Evolutionary conservation across 2,888 invertebrate genomes (phyloP).

Genomic region (Macaria notata): DNA sequence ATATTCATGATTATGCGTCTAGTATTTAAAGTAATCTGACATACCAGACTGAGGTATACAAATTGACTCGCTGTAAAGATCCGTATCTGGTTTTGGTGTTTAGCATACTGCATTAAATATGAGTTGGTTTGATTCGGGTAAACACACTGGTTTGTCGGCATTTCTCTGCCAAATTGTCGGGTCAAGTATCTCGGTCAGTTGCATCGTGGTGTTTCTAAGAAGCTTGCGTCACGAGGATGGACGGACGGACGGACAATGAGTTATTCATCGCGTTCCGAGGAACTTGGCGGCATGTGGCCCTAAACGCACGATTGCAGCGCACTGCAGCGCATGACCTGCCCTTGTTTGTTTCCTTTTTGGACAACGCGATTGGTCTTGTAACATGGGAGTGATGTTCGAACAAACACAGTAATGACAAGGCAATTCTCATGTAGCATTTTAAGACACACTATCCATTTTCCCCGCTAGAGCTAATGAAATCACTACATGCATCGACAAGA

Average conservation of each 20-base stretch:
- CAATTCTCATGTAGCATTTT: neutral
- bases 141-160: slow-evolving; percentile 24
- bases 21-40: slow-evolving; percentile 17
- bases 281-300: slow-evolving; percentile 68
- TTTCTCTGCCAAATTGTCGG: slow-evolving; percentile 58
- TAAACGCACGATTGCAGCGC: slow-evolving; percentile 75
- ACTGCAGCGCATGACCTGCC: slow-evolving; percentile 63
- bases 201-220: slow-evolving; percentile 67
- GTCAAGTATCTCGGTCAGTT: slow-evolving; percentile 73
- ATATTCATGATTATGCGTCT: slow-evolving; percentile 22
- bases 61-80: slow-evolving; percentile 12
- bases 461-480: neutral
- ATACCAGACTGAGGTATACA: slow-evolving; percentile 12
- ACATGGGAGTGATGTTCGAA: slow-evolving; percentile 10
- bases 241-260: slow-evolving; percentile 79
- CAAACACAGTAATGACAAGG: slow-evolving; percentile 25
- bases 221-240: slow-evolving; percentile 74
- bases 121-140: slow-evolving; percentile 8
- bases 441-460: neutral
- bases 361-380: slow-evolving; percentile 16
- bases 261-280: slow-evolving; percentile 80
- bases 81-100: slow-evolving; percentile 4
- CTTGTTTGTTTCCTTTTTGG: slow-evolving; percentile 60
- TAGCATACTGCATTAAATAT: slow-evolving; percentile 6
- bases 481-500: neutral